Evolutionary conservation across 2,113 vertebrate genomes (phyloP), one percentile per base, ranked within the genome.

Genomic region (Tapirus terrestris): DNA sequence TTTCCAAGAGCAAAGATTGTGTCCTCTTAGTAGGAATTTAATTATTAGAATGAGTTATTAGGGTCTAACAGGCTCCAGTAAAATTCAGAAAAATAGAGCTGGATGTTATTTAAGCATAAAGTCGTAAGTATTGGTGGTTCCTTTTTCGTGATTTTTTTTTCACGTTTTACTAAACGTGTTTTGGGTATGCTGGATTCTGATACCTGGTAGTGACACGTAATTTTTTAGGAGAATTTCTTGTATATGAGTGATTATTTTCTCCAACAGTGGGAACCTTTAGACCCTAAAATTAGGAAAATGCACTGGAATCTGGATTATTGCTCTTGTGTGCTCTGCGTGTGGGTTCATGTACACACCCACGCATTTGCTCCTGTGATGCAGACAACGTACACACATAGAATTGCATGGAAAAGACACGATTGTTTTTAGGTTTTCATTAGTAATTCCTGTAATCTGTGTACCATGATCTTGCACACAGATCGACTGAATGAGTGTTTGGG

Each of bases 291-390:
- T 27, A 16, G 60, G n/a, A 33, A 27, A 9, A 36, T 1, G 36
- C 3, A 0, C 16, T 39, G 5, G 63, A 21, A 4, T 33, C 48
- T 13, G 5, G n/a, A 29, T 10, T 7, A 1, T 8, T 2, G 1
- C 39, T 33, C 20, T 10, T 6, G 3, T 14, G 48, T 58, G 45
- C 60, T 65, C 11, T 29, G 17, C 7, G 10, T 25, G 43, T n/a
- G 33, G 13, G 23, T 18, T 4, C 17, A 7, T 51, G 20, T 1
- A 18, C 36, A 2, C 7, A 0, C 21, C 3, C 14, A 33, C 0
- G 11, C 8, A 2, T 7, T 29, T 21, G 2, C 11, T 2, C 25
- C 3, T 53, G 9, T 70, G 17, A 25, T 29, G 8, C 23, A 5
- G 4, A 4, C 25, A 39, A 5, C 36, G 5, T 45, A 0, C 17